phyloP scores from a whole-genome alignment of 1,140 invertebrate species.

The Eumaeus atala region DNA sequence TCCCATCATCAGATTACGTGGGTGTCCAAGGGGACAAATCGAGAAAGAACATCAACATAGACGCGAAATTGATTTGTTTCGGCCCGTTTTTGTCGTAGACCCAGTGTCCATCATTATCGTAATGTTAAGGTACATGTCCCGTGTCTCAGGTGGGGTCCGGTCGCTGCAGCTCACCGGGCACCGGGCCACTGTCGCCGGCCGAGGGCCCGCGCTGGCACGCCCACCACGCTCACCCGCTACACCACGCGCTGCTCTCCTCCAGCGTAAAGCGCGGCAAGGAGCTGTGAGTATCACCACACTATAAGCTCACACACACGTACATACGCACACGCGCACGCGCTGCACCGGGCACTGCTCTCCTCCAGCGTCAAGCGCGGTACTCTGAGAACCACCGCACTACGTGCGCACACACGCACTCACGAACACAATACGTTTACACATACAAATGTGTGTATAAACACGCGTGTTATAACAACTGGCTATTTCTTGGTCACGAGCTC shows the following conservation, averaged over 20 bases:
- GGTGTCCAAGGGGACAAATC: no score
- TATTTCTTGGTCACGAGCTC: neutral
- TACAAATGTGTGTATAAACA: no score
- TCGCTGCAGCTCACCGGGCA: constrained; percentile 63
- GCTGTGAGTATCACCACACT: constrained; percentile 51
- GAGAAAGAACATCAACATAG: no score
- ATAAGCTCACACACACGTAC: constrained; percentile 60
- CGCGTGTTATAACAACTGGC: no score
- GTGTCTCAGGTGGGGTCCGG: constrained; percentile 58
- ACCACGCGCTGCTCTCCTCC: constrained; percentile 61
- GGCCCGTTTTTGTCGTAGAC: neutral
- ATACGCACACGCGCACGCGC: constrained; percentile 58
- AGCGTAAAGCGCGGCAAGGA: constrained; percentile 69
- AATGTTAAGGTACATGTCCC: neutral
- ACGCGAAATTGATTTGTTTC: neutral
- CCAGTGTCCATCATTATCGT: neutral
- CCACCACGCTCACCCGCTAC: constrained; percentile 65
- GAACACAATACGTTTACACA: constrained; percentile 63
- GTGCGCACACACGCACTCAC: constrained; percentile 55
- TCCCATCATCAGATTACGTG: no score
- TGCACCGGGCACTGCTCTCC: constrained; percentile 63
- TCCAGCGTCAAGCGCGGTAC: constrained; percentile 62
- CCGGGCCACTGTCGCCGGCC: constrained; percentile 60
- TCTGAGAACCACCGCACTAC: constrained; percentile 68
- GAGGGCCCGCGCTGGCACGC: constrained; percentile 63